Evolutionary conservation across 2,888 invertebrate genomes (phyloP).

Genomic region (Caenorhabditis sp.): DNA sequence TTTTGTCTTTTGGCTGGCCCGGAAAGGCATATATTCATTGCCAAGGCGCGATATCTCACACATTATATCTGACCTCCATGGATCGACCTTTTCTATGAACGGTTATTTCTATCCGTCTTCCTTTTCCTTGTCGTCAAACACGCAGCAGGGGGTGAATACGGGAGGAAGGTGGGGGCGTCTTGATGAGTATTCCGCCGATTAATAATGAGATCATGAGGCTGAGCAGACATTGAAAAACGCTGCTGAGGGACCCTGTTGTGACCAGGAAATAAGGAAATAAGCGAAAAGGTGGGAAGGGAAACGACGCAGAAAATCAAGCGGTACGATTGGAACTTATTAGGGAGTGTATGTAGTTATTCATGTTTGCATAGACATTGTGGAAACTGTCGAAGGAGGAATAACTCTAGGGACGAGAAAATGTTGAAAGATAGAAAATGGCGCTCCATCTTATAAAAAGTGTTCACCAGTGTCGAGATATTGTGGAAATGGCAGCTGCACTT

Average conservation of each 20-base stretch:
- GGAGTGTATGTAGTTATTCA: background rate
- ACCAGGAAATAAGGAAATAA: background rate
- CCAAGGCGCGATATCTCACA: constrained; percentile 65
- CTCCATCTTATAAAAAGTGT: too few species aligned
- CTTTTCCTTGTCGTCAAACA: too few species aligned
- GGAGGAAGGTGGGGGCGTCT: constrained; percentile 22
- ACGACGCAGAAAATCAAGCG: background rate
- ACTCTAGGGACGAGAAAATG: constrained; percentile 4
- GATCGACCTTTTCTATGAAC: constrained; percentile 56
- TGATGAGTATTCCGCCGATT: constrained; percentile 49
- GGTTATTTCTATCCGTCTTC: constrained; percentile 23
- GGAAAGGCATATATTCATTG: constrained; percentile 28
- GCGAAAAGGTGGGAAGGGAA: constrained; percentile 14
- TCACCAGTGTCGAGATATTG: too few species aligned
- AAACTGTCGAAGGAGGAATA: constrained; percentile 3
- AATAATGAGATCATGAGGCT: constrained; percentile 58
- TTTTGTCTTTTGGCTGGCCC: background rate
- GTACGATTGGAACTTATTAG: constrained; percentile 53
- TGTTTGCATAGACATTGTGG: background rate
- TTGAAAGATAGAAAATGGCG: too few species aligned
- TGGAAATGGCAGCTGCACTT: too few species aligned
- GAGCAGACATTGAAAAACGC: constrained; percentile 32
- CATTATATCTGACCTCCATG: constrained; percentile 60
- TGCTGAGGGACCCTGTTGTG: constrained; percentile 10
- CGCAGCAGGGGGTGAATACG: background rate